A percentile compares a stretch with the other conserved stretches of the same genome.
phyloP scores from a whole-genome alignment of 2,888 invertebrate species.

The Sphinx pinastri region DNA sequence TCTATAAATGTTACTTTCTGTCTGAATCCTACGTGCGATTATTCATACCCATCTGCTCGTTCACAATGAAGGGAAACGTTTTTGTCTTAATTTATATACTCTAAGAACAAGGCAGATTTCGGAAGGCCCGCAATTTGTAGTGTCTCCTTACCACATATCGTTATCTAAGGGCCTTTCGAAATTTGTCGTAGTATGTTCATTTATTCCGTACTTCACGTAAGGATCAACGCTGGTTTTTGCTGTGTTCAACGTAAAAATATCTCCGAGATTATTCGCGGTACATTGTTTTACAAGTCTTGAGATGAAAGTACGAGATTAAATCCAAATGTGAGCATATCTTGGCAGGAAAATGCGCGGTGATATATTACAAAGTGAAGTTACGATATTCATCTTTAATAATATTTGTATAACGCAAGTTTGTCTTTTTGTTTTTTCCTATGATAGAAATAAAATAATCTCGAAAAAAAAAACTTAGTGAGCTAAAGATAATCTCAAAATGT shows the following conservation, averaged over 20 bases:
- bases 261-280: constrained; percentile 49
- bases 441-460: too few relatives aligned
- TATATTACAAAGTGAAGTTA: background rate
- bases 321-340: constrained; percentile 1
- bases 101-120: background rate
- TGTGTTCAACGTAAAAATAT: constrained; percentile 51
- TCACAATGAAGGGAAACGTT: constrained; percentile 58
- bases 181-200: background rate
- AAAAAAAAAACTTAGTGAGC: too few relatives aligned
- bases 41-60: constrained; percentile 68
- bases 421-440: too few relatives aligned
- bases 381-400: background rate
- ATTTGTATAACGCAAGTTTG: background rate
- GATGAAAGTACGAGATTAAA: constrained; percentile 8
- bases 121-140: background rate
- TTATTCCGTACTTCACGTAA: constrained; percentile 43
- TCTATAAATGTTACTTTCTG: background rate
- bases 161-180: background rate
- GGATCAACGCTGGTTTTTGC: constrained; percentile 57
- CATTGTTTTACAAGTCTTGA: constrained; percentile 40
- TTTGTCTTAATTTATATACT: constrained; percentile 33
- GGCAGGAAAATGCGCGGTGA: background rate
- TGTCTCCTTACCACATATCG: background rate
- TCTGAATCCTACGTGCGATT: constrained; percentile 48
- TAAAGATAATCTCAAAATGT: too few relatives aligned